Base-by-base conservation (phyloP, 1,140 invertebrate genomes). In the Drosophila kepulauana region DNA sequence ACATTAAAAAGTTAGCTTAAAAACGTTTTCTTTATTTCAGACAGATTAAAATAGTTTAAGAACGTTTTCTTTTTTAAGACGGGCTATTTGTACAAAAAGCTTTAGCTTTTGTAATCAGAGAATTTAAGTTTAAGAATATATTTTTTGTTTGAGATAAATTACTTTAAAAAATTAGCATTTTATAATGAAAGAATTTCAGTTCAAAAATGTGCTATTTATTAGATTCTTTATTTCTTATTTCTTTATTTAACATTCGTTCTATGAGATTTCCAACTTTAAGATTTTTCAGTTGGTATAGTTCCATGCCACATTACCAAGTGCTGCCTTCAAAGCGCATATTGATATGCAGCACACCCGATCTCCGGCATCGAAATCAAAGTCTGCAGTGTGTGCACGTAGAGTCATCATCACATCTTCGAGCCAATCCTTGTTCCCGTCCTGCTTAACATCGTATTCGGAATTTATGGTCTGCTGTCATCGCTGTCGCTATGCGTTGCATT, bases 391-490 rank as follows among this genome's bases (percentile, higher is more conserved):
- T 57, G 64, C 82, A 86, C 71, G 78, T 86, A 75, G 57, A 48
- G 58, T 54, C 72, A 74, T 67, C 64, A 67, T 70, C 62, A 61
- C 59, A 61, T 82, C 25, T 58, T 58, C 56, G 48, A 61, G 38
- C 20, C 46, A 15, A 66, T 13, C 41, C 66, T 38, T 64, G 25
- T 46, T 43, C n/a, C 13, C 41, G 56, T 57, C 43, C 35, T 69
- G 64, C 61, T 74, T 54, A 72, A 66, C 58, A 70, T 80, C 80
- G 65, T 33, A 70, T 16, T 48, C 58, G 59, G 59, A 75, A 87
- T 87, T 87, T 87, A 87, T 88, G 84, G 70, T 62, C 49, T 46
- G 59, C 61, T 74, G 82, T 87, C 82, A 75, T 33, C 43, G 58
- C 72, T 43, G 65, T 64, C 70, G 75, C 70, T 5, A 46, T 30